A percentile compares a stretch with the other conserved stretches of the same genome.
Evolutionary conservation across 2,888 invertebrate species (phyloP).

Genomic region (Argynnis bischoffii): DNA sequence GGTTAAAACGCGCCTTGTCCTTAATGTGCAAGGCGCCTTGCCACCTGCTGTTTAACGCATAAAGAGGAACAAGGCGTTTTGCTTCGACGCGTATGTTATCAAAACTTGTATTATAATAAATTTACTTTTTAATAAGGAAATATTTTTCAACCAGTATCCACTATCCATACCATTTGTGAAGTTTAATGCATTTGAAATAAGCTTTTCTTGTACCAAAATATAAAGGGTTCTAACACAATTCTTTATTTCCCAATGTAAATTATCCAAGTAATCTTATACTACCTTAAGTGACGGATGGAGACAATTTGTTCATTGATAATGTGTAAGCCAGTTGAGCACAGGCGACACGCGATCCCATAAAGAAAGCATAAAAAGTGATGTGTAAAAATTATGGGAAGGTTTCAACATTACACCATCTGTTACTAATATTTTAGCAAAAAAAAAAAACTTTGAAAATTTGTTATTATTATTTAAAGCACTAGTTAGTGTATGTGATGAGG

Average conservation of each 20-base stretch:
- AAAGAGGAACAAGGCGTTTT: slow-evolving; percentile 10
- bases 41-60: slow-evolving; percentile 31
- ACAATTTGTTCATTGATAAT: slow-evolving; percentile 56
- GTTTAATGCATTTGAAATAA: too few relatives aligned
- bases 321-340: slow-evolving; percentile 49
- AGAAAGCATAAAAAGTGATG: slow-evolving; percentile 40
- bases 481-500: background rate
- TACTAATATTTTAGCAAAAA: slow-evolving; percentile 23
- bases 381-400: slow-evolving; percentile 28
- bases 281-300: slow-evolving; percentile 38
- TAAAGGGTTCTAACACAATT: too few relatives aligned
- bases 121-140: too few relatives aligned
- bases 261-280: slow-evolving; percentile 22
- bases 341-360: slow-evolving; percentile 48
- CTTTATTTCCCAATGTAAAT: slow-evolving; percentile 2
- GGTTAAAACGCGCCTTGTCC: slow-evolving; percentile 23
- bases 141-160: too few relatives aligned
- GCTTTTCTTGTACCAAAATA: too few relatives aligned
- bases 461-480: background rate
- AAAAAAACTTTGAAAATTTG: background rate
- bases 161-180: too few relatives aligned
- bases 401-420: slow-evolving; percentile 25
- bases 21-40: slow-evolving; percentile 30
- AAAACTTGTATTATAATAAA: background rate
- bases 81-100: background rate